Evolutionary conservation across 2,797 vertebrate genomes (phyloP).

Genomic region (Pseudocheirus occidentalis): DNA sequence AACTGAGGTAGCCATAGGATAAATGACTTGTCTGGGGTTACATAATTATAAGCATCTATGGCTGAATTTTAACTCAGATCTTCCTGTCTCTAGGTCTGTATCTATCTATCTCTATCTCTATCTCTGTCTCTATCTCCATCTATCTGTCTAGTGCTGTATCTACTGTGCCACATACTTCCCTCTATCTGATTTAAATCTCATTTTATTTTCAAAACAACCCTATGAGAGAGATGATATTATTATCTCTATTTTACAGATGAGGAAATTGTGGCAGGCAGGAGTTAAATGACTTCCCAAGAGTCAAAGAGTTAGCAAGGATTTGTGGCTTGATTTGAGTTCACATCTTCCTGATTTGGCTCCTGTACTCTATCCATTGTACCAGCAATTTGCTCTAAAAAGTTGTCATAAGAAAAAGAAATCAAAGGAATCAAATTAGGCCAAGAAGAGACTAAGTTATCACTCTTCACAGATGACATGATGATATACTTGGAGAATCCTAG

Average conservation of each 20-base stretch:
- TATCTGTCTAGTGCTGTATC: not conserved
- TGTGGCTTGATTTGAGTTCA: not conserved
- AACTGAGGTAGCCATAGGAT: not conserved
- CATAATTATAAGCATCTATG: not conserved
- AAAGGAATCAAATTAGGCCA: too few relatives aligned
- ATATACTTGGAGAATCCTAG: too few relatives aligned
- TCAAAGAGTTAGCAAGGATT: not conserved
- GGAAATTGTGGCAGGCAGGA: not conserved
- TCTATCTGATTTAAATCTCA: not conserved
- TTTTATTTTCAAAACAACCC: not conserved
- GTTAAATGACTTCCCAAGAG: not conserved
- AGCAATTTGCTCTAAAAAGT: not conserved
- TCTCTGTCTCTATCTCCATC: too few relatives aligned
- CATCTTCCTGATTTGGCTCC: not conserved
- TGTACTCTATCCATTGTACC: not conserved
- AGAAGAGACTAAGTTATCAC: too few relatives aligned
- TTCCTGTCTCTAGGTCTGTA: not conserved
- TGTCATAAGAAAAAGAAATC: not conserved
- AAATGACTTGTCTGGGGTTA: not conserved
- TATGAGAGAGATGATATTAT: not conserved
- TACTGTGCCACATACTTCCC: not conserved
- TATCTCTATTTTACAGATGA: not conserved
- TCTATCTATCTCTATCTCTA: too few relatives aligned
- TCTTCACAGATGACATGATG: too few relatives aligned
- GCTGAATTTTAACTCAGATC: not conserved